phyloP scores from a whole-genome alignment of 2,797 vertebrate species.

The Benthosema pterotum region DNA sequence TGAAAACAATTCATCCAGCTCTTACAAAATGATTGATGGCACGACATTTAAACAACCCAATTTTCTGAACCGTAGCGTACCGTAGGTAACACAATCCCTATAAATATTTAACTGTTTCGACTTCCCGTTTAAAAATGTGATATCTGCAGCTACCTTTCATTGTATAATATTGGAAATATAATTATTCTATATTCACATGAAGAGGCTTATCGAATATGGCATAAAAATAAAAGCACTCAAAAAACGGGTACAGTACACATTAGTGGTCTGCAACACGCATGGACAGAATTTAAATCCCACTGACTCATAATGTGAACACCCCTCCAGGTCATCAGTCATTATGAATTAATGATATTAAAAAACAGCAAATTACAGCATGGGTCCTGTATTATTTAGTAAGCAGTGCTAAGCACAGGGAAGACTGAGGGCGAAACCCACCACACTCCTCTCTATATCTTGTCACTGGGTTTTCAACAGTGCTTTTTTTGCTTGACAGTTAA shows the following conservation, averaged over 20 bases:
- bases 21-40: too few species aligned
- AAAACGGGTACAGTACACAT: conserved; percentile 25
- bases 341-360: conserved; percentile 60
- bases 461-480: conserved; percentile 21
- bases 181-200: background rate
- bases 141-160: too few species aligned
- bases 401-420: conserved; percentile 12
- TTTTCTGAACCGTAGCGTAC: too few species aligned
- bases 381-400: conserved; percentile 61
- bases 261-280: background rate
- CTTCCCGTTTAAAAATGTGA: too few species aligned
- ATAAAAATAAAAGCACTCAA: too few species aligned
- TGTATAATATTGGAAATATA: too few species aligned
- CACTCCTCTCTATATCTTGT: conserved; percentile 31
- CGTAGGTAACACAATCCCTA: too few species aligned
- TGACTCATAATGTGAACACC: conserved; percentile 41
- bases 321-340: conserved; percentile 63
- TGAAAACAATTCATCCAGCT: too few species aligned
- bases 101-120: too few species aligned
- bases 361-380: conserved; percentile 52
- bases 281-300: conserved; percentile 56
- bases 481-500: conserved; percentile 3
- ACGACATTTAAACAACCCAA: too few species aligned
- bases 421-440: conserved; percentile 37
- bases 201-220: too few species aligned